Evolutionary conservation across 2,113 vertebrate genomes (phyloP).

Genomic region (Lepidothrix coronata): DNA sequence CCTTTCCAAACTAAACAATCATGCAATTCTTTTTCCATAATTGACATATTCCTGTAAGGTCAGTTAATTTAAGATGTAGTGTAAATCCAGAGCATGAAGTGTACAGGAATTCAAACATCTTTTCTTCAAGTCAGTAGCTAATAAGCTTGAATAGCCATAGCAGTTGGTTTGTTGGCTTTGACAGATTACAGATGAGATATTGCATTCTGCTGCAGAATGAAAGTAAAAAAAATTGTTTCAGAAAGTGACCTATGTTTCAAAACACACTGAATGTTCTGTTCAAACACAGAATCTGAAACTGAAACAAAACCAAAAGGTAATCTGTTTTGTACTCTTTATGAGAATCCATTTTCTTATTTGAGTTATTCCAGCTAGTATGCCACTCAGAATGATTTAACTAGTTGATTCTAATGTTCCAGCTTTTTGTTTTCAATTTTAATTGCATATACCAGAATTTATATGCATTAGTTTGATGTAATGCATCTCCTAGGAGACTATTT

Average conservation of each 20-base stretch:
- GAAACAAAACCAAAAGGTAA: neutral
- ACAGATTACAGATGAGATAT: neutral
- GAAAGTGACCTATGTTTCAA: neutral
- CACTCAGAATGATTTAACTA: neutral
- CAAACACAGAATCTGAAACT: neutral
- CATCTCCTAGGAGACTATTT: neutral
- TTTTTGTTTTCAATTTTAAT: neutral
- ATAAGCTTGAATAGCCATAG: neutral
- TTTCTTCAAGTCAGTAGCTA: neutral
- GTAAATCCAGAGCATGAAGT: neutral
- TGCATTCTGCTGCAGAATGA: neutral
- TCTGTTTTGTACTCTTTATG: neutral
- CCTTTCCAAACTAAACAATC: neutral
- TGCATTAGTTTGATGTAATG: neutral
- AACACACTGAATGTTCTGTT: neutral
- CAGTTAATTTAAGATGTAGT: neutral
- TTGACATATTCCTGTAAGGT: neutral
- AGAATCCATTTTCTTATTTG: neutral
- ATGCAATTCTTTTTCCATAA: neutral
- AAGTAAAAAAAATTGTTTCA: neutral
- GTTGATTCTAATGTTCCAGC: neutral
- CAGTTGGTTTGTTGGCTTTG: neutral
- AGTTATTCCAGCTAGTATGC: neutral
- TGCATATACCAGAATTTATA: neutral
- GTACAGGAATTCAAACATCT: neutral